Conservation (phyloP, 2,797 vertebrate species). For the Heterohyrax brucei region DNA sequence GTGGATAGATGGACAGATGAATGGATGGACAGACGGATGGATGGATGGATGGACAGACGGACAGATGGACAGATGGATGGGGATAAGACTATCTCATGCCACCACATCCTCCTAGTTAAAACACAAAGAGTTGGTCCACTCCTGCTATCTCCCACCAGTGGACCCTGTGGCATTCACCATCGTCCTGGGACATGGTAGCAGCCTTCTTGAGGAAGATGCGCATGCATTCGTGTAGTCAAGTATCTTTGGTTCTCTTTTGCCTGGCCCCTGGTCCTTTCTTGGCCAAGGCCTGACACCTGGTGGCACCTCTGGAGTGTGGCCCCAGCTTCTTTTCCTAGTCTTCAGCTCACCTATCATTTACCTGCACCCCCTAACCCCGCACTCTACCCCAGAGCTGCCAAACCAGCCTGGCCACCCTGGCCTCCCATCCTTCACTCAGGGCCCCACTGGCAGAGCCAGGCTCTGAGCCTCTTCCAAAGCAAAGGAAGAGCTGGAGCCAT, state of each 20-base stretch:
- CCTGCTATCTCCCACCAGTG: not conserved
- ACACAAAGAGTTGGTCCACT: not conserved
- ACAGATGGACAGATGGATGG: too few species aligned
- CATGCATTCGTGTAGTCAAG: accelerated
- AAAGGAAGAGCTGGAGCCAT: not conserved
- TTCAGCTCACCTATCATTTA: not conserved
- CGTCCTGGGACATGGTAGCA: not conserved
- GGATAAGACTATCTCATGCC: not conserved
- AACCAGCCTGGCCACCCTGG: conserved; percentile 54
- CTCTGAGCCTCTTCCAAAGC: not conserved
- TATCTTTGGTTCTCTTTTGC: not conserved
- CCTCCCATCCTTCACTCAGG: not conserved
- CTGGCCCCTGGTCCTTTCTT: not conserved
- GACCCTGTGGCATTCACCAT: not conserved
- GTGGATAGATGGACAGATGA: too few species aligned
- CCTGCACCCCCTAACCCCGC: not conserved
- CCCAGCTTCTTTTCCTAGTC: not conserved
- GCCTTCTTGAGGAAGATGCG: not conserved
- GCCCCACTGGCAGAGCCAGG: not conserved
- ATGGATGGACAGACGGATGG: not conserved
- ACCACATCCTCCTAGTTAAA: not conserved
- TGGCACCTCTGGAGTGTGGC: not conserved
- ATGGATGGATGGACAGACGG: not conserved
- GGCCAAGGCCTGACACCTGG: conserved; percentile 71
- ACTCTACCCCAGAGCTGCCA: conserved; percentile 23